These are phyloP conservation scores for Poeciliopsis gracilis DNA, from an alignment of 2,797 vertebrate genomes.

Conservation along the genomic window DNA sequence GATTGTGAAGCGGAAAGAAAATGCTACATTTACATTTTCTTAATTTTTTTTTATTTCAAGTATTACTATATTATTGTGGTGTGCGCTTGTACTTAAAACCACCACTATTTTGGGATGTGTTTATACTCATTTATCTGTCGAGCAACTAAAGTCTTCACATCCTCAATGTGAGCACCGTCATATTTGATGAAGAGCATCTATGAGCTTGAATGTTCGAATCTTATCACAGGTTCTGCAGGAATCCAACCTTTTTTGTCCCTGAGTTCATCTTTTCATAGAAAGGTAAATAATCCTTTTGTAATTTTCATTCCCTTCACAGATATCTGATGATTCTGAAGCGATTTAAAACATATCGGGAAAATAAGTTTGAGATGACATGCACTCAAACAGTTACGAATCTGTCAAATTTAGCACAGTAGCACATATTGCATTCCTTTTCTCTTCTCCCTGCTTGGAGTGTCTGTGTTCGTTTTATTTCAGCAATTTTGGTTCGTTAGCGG, in stretches of 20 bases:
- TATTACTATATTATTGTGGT: background rate
- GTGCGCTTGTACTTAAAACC: background rate
- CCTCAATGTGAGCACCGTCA: background rate
- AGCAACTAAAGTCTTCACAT: background rate
- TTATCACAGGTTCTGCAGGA: background rate
- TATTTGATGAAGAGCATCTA: background rate
- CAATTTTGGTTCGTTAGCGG: conserved; percentile 29
- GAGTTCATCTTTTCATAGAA: background rate
- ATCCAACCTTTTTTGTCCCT: background rate
- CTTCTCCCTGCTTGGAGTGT: conserved; percentile 11
- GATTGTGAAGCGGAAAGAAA: background rate
- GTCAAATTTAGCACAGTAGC: conserved; percentile 30
- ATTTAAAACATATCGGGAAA: conserved; percentile 32
- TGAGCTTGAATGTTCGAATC: background rate
- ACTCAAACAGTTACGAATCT: conserved; percentile 19
- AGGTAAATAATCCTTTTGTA: background rate
- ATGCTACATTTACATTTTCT: background rate
- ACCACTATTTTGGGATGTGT: background rate
- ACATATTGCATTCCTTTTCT: conserved; percentile 33
- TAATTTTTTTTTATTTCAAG: no score
- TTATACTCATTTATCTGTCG: background rate
- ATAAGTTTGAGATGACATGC: conserved; percentile 29
- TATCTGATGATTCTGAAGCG: background rate
- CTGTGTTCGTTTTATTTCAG: conserved; percentile 39
- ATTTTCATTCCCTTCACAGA: background rate